Evolutionary conservation across 2,113 vertebrate genomes (phyloP).

Genomic region (Seriola aureovittata): DNA sequence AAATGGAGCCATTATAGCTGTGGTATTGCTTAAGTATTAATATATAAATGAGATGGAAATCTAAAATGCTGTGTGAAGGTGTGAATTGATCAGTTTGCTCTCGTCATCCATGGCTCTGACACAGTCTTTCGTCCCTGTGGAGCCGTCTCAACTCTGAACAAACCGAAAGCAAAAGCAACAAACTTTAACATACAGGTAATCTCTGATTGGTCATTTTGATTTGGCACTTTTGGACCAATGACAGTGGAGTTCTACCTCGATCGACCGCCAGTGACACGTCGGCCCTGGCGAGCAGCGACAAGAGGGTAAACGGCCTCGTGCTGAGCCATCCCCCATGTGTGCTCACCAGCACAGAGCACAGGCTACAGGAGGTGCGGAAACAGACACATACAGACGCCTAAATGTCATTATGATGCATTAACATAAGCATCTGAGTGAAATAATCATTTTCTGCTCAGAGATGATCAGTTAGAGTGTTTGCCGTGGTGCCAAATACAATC

Average conservation of each 20-base stretch:
- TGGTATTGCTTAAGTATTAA: no score
- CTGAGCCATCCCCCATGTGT: slow-evolving; percentile 57
- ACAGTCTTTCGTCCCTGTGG: no score
- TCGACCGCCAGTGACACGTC: slow-evolving; percentile 26
- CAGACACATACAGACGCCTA: neutral
- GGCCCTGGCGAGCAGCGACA: slow-evolving; percentile 33
- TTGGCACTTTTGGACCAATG: slow-evolving; percentile 15
- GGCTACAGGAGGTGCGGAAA: neutral
- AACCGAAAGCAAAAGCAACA: slow-evolving; percentile 20
- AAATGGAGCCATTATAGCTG: no score
- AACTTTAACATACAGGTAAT: no score
- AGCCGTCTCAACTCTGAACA: slow-evolving; percentile 32
- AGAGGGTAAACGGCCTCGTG: slow-evolving; percentile 51
- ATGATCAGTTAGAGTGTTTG: no score
- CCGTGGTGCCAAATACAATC: neutral
- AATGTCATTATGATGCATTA: neutral
- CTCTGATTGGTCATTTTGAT: slow-evolving; percentile 15
- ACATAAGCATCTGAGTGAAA: neutral
- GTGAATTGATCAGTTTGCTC: no score
- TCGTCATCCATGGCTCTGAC: no score
- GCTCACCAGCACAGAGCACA: neutral
- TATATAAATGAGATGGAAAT: no score
- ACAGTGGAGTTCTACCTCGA: slow-evolving; percentile 24
- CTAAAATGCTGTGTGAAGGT: neutral
- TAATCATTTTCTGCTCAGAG: no score